Percentiles rank a stretch among this genome's conserved stretches.
Conservation (phyloP, 1,140 invertebrate species). For the Drosophila orosa region DNA sequence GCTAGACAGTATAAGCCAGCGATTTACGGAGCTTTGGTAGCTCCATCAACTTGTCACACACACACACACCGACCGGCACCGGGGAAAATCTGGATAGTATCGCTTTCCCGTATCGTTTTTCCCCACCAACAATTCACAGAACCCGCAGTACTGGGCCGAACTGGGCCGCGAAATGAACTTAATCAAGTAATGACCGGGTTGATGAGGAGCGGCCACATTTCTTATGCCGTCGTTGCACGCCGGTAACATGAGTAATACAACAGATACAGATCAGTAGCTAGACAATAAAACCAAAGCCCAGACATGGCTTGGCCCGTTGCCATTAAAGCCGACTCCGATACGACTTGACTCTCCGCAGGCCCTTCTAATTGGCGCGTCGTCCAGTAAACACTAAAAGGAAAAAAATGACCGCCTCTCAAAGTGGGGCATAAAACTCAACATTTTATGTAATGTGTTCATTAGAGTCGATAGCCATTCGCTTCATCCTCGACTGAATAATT, state of each 20-base stretch:
- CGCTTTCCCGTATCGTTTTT: conserved; percentile 62
- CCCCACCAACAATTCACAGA: conserved; percentile 36
- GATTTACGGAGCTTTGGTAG: conserved; percentile 59
- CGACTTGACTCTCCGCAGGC: conserved; percentile 3
- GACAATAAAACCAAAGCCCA: conserved; percentile 73
- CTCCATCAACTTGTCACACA: conserved; percentile 57
- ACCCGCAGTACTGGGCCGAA: conserved; percentile 24
- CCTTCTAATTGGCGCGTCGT: conserved; percentile 73
- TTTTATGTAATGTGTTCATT: conserved; percentile 83
- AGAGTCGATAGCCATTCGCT: conserved; percentile 47
- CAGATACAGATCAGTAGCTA: conserved; percentile 80
- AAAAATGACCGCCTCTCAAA: conserved; percentile 41
- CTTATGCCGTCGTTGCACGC: conserved; percentile 36
- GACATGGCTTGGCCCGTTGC: conserved; percentile 55
- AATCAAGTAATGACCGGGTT: conserved; percentile 77
- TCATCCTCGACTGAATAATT: conserved; percentile 57
- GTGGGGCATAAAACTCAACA: conserved; percentile 75
- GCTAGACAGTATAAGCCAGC: conserved; percentile 50
- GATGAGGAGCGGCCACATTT: conserved; percentile 72
- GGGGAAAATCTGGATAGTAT: conserved; percentile 45
- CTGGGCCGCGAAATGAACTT: conserved; percentile 75
- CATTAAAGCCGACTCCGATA: conserved; percentile 58
- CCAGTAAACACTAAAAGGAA: conserved; percentile 43
- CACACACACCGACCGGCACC: not conserved
- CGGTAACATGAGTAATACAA: conserved; percentile 71